Conservation (phyloP, 2,888 invertebrate species). For the Tuberolachnus salignus region DNA sequence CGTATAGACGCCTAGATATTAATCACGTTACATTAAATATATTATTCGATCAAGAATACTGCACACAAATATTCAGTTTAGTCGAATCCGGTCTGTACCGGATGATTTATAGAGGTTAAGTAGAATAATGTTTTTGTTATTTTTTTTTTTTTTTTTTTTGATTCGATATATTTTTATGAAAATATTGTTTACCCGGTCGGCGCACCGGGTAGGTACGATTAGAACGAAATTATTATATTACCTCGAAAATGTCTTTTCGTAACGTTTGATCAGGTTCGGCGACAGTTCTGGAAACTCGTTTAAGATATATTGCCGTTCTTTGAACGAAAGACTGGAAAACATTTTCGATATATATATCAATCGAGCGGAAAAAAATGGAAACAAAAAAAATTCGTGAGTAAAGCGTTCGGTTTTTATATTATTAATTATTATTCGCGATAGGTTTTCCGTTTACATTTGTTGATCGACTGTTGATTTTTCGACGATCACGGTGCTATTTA, state of each 20-base stretch:
- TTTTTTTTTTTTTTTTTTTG: too few relatives aligned
- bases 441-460: too few relatives aligned
- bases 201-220: too few relatives aligned
- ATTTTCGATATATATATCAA: background rate
- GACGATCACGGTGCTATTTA: background rate
- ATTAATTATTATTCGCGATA: too few relatives aligned
- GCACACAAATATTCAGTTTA: too few relatives aligned
- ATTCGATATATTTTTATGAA: too few relatives aligned
- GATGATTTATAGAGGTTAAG: too few relatives aligned
- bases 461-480: background rate
- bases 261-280: constrained; percentile 44
- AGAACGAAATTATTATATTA: background rate
- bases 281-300: constrained; percentile 45
- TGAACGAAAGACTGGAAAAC: constrained; percentile 21
- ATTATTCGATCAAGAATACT: too few relatives aligned
- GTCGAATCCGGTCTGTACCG: too few relatives aligned
- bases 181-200: too few relatives aligned
- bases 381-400: background rate
- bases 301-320: constrained; percentile 10
- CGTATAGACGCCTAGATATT: background rate
- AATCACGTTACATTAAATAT: too few relatives aligned
- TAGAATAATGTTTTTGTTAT: too few relatives aligned
- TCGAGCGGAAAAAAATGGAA: background rate
- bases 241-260: constrained; percentile 42
- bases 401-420: background rate